These are phyloP conservation scores for Sphenopsis melanotis DNA, from an alignment of 2,797 vertebrate species.

Conservation along the genomic window DNA sequence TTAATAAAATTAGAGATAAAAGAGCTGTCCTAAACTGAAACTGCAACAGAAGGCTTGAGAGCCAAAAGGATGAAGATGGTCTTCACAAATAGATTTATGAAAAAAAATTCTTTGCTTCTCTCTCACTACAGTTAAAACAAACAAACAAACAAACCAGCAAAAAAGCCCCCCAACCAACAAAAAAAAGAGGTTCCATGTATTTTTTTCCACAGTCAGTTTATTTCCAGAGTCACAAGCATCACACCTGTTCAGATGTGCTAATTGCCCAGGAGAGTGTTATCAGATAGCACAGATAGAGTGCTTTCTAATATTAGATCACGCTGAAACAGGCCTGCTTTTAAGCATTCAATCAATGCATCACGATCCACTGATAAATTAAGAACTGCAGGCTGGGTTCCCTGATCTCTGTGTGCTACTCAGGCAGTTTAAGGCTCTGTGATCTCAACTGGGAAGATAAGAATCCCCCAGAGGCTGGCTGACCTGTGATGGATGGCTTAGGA, in stretches of 20 bases:
- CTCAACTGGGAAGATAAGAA: background rate
- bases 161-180: background rate
- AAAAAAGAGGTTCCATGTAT: background rate
- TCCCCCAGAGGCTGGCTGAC: background rate
- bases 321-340: background rate
- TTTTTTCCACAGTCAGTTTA: background rate
- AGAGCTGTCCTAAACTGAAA: background rate
- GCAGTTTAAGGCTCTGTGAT: background rate
- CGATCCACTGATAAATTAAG: constrained; percentile 7
- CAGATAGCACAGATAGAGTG: background rate
- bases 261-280: background rate
- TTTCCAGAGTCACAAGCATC: background rate
- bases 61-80: background rate
- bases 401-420: background rate
- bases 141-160: background rate
- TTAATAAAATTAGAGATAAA: background rate
- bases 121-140: background rate
- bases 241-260: background rate
- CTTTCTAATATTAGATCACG: background rate
- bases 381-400: background rate
- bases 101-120: background rate
- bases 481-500: background rate
- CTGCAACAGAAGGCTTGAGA: background rate
- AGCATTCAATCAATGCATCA: background rate
- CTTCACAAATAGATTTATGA: background rate